Evolutionary conservation across 2,888 invertebrate genomes (phyloP), one percentile per base, ranked within the genome.

Genomic region (Proisotoma minuta): DNA sequence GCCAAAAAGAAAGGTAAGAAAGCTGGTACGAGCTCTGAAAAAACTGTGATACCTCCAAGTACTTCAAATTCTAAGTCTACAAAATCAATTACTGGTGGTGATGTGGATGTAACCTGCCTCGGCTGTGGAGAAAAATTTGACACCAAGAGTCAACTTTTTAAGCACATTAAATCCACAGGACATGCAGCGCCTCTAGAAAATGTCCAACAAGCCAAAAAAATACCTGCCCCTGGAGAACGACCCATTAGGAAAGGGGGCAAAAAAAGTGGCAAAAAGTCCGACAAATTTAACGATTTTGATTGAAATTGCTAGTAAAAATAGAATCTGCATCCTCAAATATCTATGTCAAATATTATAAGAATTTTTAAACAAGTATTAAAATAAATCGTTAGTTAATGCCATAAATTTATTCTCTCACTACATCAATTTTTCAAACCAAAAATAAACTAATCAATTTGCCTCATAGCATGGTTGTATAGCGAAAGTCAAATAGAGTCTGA

Each of bases 101-200:
- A 20, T 20, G 5, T n/a, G 18, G 43, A 43, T 4, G 15, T 43
- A 43, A 43, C 18, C 3, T 73, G 73, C 57, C 60, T 56, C 26
- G 59, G 66, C 0, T 73, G 71, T 29, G 64, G 63, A 40, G 60
- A 60, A 54, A 24, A 43, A 4, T 73, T 73, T 58, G 8, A 57
- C 27, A 71, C 66, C 47, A 40, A 68, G 4, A 63, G 61, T 22
- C 63, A 69, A 53, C 43, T 73, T 22, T 73, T 73, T 63, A 50
- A 56, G 5, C 73, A 73, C 40, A 65, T 70, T 3, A 65, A 70
- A 56, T 34, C 62, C 10, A 68, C 68, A 27, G 69, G 69, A 10
- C 73, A 73, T 50, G 65, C 66, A 1, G 66, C 65, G 10, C 70
- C 68, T 1, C 24, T 65, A 8, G 57, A 58, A 34, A 22, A n/a